Evolutionary conservation across 2,888 invertebrate genomes (phyloP).

Genomic region (Macaria liturata): DNA sequence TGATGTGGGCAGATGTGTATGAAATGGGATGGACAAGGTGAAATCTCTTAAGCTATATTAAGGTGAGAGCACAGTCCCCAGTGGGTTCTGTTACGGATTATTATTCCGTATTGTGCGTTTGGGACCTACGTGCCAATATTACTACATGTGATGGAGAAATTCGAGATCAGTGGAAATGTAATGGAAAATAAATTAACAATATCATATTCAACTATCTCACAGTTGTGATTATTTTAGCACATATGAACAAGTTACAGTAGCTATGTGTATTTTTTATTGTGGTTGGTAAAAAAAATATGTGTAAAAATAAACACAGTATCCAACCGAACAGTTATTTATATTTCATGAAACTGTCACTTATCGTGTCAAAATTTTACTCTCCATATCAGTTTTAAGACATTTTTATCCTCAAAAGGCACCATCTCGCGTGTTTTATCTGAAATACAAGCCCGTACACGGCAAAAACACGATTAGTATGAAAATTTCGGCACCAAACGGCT

Average conservation of each 20-base stretch:
- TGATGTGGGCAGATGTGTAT: conserved; percentile 67
- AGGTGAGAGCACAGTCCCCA: conserved; percentile 71
- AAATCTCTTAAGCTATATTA: conserved; percentile 78
- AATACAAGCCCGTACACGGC: conserved; percentile 21
- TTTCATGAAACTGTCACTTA: conserved; percentile 1
- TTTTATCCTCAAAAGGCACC: conserved; percentile 14
- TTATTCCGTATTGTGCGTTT: conserved; percentile 62
- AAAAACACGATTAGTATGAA: conserved; percentile 35
- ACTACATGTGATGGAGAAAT: conserved; percentile 57
- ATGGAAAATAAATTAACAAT: too few relatives aligned
- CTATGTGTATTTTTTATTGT: too few relatives aligned
- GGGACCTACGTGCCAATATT: conserved; percentile 36
- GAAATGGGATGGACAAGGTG: conserved; percentile 68
- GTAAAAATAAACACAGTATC: too few relatives aligned
- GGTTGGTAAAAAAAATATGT: too few relatives aligned
- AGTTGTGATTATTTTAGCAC: too few relatives aligned
- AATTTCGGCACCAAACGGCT: conserved; percentile 32
- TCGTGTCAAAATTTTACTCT: conserved; percentile 8
- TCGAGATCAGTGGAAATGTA: conserved; percentile 56
- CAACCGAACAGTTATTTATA: neutral
- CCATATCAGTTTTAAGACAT: conserved; percentile 13
- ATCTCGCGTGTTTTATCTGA: conserved; percentile 23
- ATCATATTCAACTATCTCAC: too few relatives aligned
- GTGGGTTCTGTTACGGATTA: conserved; percentile 56
- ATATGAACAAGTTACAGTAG: too few relatives aligned